Base-by-base conservation (phyloP, 2,113 vertebrate genomes). In the Paradisaea rubra region DNA sequence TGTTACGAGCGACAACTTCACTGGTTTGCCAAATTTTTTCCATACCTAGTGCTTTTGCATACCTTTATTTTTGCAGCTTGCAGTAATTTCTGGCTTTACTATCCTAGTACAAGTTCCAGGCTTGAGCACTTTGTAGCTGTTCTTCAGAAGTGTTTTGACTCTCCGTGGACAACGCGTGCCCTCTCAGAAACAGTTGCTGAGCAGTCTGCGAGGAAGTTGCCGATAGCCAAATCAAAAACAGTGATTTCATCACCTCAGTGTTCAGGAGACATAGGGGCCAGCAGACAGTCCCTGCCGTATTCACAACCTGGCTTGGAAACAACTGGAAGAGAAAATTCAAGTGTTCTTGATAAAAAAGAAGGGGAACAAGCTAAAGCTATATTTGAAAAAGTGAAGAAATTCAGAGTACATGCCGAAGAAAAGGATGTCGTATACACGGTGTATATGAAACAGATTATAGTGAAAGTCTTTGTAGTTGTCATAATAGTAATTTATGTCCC, bases 361-460 rank as follows among this genome's bases (percentile, higher is more conserved):
- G 98, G 98, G 5, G 98, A 99, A 64, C 98, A 98, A 96, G 98
- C 98, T 80, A 99, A 98, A 96, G 98, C 98, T 74, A 98, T 99
- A 87, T 99, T 99, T 91, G 98, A 98, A 92, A 98, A 98, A 94
- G 98, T 99, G 70, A 98, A 98, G 81, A 97, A 98, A 85, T 98
- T 98, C 86, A 97, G 98, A 86, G 61, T 97, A 45, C 98, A 98
- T 0, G 98, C 98, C 5, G 98, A 98, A 91, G 98, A 98, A 93
- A 98, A 98, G 79, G 98, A 98, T 92, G 94, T 98, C 23, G 98
- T 99, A 91, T 98, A 98, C 76, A 97, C 91, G 33, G 97, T 98
- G 59, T 98, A 99, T 52, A 97, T 98, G 97, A 98, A 98, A 74
- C 98, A 99, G 97, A 98, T 98, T n/a, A 97, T 99, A 31, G 96